Percentiles rank a stretch among this genome's conserved stretches.
Conservation (phyloP, 2,797 vertebrate genomes). For the Okamejei kenojei region DNA sequence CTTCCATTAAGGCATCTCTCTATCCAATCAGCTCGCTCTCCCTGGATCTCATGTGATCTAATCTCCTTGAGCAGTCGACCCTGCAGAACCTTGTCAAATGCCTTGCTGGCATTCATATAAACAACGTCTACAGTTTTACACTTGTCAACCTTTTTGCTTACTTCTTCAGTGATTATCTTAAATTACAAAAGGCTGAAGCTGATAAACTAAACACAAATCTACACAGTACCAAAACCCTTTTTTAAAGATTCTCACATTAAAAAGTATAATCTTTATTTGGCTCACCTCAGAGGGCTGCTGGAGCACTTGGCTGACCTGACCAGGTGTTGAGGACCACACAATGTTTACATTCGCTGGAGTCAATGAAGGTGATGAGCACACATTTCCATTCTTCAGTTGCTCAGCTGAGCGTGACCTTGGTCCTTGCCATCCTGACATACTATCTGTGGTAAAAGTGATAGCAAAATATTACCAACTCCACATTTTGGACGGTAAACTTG, state of each 20-base stretch:
- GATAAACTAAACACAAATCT: neutral
- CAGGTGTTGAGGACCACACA: constrained; percentile 64
- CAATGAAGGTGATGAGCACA: constrained; percentile 65
- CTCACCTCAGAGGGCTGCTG: constrained; percentile 73
- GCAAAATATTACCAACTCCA: neutral
- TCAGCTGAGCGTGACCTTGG: constrained; percentile 80
- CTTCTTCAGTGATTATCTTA: neutral
- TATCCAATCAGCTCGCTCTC: too few species aligned
- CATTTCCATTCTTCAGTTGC: constrained; percentile 73
- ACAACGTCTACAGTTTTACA: too few species aligned
- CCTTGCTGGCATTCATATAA: too few species aligned
- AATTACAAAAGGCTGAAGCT: neutral
- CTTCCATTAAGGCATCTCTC: too few species aligned
- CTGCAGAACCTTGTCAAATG: too few species aligned
- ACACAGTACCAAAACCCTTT: neutral
- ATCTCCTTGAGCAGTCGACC: too few species aligned
- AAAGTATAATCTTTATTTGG: neutral
- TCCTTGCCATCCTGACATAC: constrained; percentile 77
- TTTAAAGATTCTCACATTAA: neutral
- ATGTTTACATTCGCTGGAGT: constrained; percentile 59
- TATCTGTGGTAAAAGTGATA: constrained; percentile 62
- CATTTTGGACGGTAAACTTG: neutral
- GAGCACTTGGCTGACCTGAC: constrained; percentile 59
- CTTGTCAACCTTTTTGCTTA: too few species aligned
- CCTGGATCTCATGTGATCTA: too few species aligned